Evolutionary conservation across 2,797 vertebrate species (phyloP).

Genomic region (Syndactyla subalaris): DNA sequence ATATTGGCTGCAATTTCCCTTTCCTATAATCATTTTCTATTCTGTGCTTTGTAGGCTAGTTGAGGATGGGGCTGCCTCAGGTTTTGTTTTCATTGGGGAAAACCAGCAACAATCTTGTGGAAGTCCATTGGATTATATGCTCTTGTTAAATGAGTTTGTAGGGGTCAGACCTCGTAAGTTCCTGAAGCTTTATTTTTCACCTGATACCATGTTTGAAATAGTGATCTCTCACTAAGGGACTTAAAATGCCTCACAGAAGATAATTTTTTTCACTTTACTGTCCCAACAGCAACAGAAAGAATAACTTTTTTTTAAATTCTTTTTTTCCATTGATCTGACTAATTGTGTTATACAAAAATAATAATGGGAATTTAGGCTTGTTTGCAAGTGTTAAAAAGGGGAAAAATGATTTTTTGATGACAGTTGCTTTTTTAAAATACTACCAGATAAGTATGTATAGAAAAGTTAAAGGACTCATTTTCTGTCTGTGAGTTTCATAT

Average conservation of each 20-base stretch:
- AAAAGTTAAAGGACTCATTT: slow-evolving; percentile 65
- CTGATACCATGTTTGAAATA: not conserved
- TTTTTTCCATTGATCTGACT: not conserved
- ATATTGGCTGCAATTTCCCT: not conserved
- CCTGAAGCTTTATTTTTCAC: not conserved
- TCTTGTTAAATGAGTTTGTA: not conserved
- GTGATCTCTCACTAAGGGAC: not conserved
- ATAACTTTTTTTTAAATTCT: not conserved
- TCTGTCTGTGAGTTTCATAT: slow-evolving; percentile 38
- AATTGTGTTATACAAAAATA: not conserved
- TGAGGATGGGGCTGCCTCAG: not conserved
- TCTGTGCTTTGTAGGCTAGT: not conserved
- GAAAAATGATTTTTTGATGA: not conserved
- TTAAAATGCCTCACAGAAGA: not conserved
- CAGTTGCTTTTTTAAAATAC: slow-evolving; percentile 27
- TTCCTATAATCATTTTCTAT: not conserved
- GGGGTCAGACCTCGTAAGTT: not conserved
- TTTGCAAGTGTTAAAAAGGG: not conserved
- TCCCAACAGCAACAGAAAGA: not conserved
- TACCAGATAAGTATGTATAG: not conserved
- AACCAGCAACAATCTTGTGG: not conserved
- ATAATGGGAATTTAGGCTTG: not conserved
- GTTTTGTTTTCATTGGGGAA: not conserved
- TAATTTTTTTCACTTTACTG: not conserved
- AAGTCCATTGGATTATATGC: not conserved